Evolutionary conservation across 2,888 invertebrate species (phyloP).

Genomic region (Dioctria rufipes): DNA sequence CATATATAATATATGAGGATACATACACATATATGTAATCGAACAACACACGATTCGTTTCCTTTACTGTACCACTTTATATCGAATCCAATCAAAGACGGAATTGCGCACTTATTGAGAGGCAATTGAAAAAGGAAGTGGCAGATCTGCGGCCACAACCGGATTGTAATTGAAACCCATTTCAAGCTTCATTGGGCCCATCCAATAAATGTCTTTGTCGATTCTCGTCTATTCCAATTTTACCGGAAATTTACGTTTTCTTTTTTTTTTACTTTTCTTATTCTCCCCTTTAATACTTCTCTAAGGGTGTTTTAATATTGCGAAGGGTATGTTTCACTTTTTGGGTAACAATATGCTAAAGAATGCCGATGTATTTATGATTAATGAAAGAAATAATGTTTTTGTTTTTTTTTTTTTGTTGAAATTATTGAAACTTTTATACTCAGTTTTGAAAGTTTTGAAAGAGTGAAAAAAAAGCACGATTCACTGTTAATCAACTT

Average conservation of each 20-base stretch:
- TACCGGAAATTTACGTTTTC: slow-evolving; percentile 51
- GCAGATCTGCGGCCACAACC: slow-evolving; percentile 59
- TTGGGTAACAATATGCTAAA: too few species aligned
- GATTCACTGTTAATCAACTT: too few species aligned
- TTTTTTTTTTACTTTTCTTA: slow-evolving; percentile 36
- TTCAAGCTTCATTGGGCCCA: slow-evolving; percentile 60
- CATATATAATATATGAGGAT: slow-evolving; percentile 2
- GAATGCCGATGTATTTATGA: too few species aligned
- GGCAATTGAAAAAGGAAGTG: slow-evolving; percentile 58
- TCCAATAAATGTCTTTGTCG: slow-evolving; percentile 60
- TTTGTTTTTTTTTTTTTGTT: too few species aligned
- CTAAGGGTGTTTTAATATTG: neutral
- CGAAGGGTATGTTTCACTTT: neutral
- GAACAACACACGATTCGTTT: slow-evolving; percentile 34
- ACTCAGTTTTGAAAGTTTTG: too few species aligned
- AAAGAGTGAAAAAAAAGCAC: too few species aligned
- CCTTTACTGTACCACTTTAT: slow-evolving; percentile 27
- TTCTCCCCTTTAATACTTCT: neutral
- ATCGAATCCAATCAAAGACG: slow-evolving; percentile 52
- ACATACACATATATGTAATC: slow-evolving; percentile 21
- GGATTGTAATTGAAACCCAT: slow-evolving; percentile 60
- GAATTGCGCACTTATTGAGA: slow-evolving; percentile 56
- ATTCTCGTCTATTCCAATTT: slow-evolving; percentile 41
- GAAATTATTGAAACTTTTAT: too few species aligned
- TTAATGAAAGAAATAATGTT: too few species aligned